Base-by-base conservation (phyloP, 2,113 vertebrate species). In the Neogale vison region DNA sequence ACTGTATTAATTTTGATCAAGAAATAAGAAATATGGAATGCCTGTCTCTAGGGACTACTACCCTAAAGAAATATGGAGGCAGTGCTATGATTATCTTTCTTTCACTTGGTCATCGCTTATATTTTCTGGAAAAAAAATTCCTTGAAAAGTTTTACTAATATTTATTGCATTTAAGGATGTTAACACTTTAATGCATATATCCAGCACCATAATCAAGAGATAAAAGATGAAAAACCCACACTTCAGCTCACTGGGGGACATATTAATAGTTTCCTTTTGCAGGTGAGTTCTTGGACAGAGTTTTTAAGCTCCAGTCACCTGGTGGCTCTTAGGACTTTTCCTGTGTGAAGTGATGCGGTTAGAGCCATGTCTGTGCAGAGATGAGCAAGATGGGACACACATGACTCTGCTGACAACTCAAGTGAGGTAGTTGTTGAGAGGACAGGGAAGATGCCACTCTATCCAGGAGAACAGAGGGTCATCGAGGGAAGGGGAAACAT, bases 231-330 rank as follows among this genome's bases (percentile, higher is more conserved):
- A 21, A 50, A 26, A n/a, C 6, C 5, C 36, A 61, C 14, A 63
- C n/a, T 76, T 55, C 65, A 76, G 18, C 50, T 76, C 18, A 63
- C 17, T 89, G n/a, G 21, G 18, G 42, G 47, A 63, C 21, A 90
- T 76, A 69, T 50, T 83, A 93, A 71, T 71, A 82, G 79, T 39
- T 90, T 92, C 15, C 23, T 83, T 83, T 97, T 59, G 92, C 26
- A 93, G 42, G 3, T 81, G 76, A 82, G 45, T 61, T 97, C 24
- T 57, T 90, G 71, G 71, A 55, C 55, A 85, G 61, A 88, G 31
- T n/a, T 74, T 24, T 88, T 95, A 65, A 89, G 39, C 23, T 6
- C 4, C 20, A 79, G 3, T 39, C 67, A 77, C 31, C 26, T 34
- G 67, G 69, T 7, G 95, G 52, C 59, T 59, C 50, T 52, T 52